A percentile compares a stretch with the other conserved stretches of the same genome.
Evolutionary conservation across 2,888 invertebrate genomes (phyloP).

Genomic region (Mesopsocus fuscifrons): DNA sequence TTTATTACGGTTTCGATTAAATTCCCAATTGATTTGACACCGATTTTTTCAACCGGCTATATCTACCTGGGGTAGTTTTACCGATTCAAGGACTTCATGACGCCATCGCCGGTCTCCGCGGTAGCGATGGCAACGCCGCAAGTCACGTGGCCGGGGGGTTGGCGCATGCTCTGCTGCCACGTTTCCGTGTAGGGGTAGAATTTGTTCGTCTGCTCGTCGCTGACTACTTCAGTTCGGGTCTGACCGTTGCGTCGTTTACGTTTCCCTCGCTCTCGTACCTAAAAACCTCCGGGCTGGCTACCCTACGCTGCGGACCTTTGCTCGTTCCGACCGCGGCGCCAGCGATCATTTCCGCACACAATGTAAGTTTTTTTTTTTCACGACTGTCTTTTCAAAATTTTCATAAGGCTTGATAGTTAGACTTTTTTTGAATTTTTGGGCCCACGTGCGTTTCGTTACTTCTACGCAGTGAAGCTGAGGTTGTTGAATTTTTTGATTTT

Average conservation of each 20-base stretch:
- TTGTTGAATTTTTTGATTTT: too few relatives aligned
- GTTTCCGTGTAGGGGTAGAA: too few relatives aligned
- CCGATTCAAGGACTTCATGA: not conserved
- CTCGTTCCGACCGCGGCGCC: constrained; percentile 7
- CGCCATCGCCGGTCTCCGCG: constrained; percentile 8
- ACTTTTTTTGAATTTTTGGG: too few relatives aligned
- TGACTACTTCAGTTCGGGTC: not conserved
- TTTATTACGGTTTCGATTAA: too few relatives aligned
- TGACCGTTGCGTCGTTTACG: constrained; percentile 6
- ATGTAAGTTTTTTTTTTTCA: constrained; percentile 8
- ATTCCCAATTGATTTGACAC: too few relatives aligned
- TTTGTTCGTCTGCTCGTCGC: too few relatives aligned
- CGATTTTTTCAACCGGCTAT: too few relatives aligned
- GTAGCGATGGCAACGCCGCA: constrained; percentile 6
- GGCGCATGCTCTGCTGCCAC: constrained; percentile 3
- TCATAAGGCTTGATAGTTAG: too few relatives aligned
- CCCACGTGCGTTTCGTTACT: too few relatives aligned
- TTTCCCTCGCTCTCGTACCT: not conserved
- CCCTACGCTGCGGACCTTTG: constrained; percentile 6
- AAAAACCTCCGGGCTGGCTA: constrained; percentile 3
- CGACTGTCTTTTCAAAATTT: too few relatives aligned
- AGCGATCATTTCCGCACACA: constrained; percentile 7
- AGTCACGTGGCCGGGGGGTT: constrained; percentile 4
- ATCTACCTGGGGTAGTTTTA: too few relatives aligned
- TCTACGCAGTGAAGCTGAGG: too few relatives aligned